Conservation (phyloP, 2,113 vertebrate genomes). For the Rattus norvegicus region DNA sequence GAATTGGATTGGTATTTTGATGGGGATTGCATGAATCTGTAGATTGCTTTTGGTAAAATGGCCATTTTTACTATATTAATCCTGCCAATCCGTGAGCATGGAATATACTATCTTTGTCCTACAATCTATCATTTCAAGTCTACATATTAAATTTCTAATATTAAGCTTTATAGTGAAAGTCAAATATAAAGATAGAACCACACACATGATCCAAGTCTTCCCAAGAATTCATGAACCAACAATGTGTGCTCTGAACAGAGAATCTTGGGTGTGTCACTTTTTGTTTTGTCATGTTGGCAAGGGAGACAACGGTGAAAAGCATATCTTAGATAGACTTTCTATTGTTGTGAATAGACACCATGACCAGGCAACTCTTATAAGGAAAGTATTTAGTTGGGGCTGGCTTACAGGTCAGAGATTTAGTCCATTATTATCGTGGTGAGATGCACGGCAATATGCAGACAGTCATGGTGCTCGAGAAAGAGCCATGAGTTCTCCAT, state of each 20-base stretch:
- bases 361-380: background rate
- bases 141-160: constrained; percentile 23
- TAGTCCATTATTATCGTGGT: background rate
- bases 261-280: background rate
- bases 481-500: background rate
- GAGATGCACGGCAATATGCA: background rate
- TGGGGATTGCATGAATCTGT: too few species aligned
- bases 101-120: background rate
- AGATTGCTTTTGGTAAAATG: too few species aligned
- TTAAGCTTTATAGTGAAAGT: background rate
- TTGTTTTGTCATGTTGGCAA: background rate
- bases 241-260: background rate
- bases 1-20: too few species aligned
- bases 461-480: background rate
- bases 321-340: background rate
- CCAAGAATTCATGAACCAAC: background rate
- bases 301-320: background rate
- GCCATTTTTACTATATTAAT: too few species aligned
- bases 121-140: background rate
- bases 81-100: too few species aligned
- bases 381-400: background rate
- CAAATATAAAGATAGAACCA: background rate
- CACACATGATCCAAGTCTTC: background rate
- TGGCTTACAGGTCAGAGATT: background rate
- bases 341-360: background rate